phyloP scores from a whole-genome alignment of 1,140 invertebrate genomes.

The Dreissena polymorpha region DNA sequence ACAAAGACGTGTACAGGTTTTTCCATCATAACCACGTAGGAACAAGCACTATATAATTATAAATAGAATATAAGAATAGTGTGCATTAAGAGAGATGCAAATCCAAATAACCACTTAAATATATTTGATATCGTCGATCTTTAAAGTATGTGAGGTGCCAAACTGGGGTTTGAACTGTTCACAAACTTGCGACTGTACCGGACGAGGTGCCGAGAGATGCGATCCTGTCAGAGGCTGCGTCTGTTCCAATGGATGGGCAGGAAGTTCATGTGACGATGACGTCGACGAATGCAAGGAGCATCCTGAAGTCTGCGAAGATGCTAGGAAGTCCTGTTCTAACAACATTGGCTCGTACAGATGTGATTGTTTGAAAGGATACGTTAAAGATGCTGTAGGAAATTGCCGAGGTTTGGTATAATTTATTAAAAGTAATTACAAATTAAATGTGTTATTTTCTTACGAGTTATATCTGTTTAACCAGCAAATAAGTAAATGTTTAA shows the following conservation, averaged over 20 bases:
- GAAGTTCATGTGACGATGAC: conserved; percentile 34
- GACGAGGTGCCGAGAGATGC: conserved; percentile 12
- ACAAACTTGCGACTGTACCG: conserved; percentile 20
- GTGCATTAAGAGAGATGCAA: background rate
- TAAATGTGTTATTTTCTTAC: background rate
- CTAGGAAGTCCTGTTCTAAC: conserved; percentile 15
- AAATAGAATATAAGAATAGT: background rate
- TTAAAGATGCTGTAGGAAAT: background rate
- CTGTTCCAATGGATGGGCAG: conserved; percentile 29
- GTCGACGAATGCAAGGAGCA: conserved; percentile 13
- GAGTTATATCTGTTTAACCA: background rate
- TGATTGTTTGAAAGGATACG: conserved; percentile 24
- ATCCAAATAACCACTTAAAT: background rate
- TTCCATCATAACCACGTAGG: background rate
- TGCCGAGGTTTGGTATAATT: conserved; percentile 25
- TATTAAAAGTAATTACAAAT: background rate
- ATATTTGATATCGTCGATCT: background rate
- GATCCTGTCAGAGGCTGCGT: conserved; percentile 31
- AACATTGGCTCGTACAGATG: conserved; percentile 10
- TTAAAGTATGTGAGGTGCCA: conserved; percentile 15
- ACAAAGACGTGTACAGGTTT: background rate
- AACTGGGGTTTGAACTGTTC: conserved; percentile 22
- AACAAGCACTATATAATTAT: background rate
- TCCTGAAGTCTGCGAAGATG: conserved; percentile 1
- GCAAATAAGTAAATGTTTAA: background rate